These are phyloP conservation scores for Pemphredon lugubris DNA, from an alignment of 2,888 invertebrate genomes.

Conservation along the genomic window DNA sequence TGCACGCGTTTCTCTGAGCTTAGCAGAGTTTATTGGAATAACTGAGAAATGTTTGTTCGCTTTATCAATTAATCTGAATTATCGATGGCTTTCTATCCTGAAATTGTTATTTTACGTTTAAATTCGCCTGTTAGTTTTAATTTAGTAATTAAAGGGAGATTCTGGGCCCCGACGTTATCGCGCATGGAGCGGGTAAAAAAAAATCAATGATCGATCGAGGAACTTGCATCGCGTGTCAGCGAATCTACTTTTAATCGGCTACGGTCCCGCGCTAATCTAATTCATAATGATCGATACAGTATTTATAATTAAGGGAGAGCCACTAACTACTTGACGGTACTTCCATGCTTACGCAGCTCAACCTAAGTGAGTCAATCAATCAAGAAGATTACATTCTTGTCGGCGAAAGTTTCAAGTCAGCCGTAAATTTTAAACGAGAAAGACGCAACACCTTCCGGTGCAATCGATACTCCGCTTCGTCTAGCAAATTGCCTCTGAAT, in stretches of 20 bases:
- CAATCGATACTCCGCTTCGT: conserved; percentile 46
- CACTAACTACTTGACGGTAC: conserved; percentile 25
- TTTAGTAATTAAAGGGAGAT: no score
- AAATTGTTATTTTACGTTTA: no score
- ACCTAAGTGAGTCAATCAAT: conserved; percentile 58
- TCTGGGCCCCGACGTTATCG: no score
- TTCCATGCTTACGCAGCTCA: conserved; percentile 47
- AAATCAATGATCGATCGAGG: conserved; percentile 40
- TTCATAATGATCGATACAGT: conserved; percentile 47
- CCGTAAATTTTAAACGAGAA: conserved; percentile 57
- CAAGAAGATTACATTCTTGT: conserved; percentile 60
- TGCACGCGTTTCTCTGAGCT: no score
- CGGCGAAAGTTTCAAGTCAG: conserved; percentile 53
- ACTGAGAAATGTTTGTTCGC: no score
- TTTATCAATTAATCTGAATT: no score
- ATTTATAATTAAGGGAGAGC: conserved; percentile 58
- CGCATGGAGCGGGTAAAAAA: no score
- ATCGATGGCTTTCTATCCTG: no score
- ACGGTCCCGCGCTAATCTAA: conserved; percentile 28
- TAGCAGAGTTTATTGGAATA: no score
- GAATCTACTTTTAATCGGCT: conserved; percentile 41
- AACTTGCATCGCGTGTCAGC: conserved; percentile 40
- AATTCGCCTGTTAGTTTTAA: no score
- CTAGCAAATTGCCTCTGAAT: not conserved
- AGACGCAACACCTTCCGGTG: conserved; percentile 33